Conservation (phyloP, 2,888 invertebrate genomes). For the Drepanosiphum platanoidis region DNA sequence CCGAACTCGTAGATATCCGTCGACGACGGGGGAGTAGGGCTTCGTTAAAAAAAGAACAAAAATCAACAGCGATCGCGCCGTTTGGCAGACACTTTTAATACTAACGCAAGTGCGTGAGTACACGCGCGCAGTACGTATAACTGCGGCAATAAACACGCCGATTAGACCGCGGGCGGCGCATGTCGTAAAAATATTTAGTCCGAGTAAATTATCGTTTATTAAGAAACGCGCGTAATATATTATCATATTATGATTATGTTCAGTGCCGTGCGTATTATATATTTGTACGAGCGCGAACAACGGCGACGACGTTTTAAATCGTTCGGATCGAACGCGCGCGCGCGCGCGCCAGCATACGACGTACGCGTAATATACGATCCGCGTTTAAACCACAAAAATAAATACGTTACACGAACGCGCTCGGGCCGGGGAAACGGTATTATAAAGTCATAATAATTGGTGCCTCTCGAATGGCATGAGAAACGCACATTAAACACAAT, state of each 20-base stretch:
- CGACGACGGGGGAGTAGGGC: no score
- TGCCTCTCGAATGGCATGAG: neutral
- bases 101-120: neutral
- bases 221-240: neutral
- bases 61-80: neutral
- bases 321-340: neutral
- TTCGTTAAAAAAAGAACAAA: neutral
- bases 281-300: neutral
- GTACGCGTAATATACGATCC: no score
- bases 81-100: neutral
- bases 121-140: neutral
- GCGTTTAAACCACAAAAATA: neutral
- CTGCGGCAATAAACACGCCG: neutral
- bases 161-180: constrained; percentile 25
- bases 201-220: constrained; percentile 22
- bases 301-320: neutral
- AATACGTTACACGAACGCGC: neutral
- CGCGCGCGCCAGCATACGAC: neutral
- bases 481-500: neutral
- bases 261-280: neutral
- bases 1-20: neutral
- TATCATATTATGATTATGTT: neutral
- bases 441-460: neutral
- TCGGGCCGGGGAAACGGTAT: neutral
- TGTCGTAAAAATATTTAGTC: neutral